phyloP scores from a whole-genome alignment of 2,113 vertebrate species.

The Haemorhous mexicanus region DNA sequence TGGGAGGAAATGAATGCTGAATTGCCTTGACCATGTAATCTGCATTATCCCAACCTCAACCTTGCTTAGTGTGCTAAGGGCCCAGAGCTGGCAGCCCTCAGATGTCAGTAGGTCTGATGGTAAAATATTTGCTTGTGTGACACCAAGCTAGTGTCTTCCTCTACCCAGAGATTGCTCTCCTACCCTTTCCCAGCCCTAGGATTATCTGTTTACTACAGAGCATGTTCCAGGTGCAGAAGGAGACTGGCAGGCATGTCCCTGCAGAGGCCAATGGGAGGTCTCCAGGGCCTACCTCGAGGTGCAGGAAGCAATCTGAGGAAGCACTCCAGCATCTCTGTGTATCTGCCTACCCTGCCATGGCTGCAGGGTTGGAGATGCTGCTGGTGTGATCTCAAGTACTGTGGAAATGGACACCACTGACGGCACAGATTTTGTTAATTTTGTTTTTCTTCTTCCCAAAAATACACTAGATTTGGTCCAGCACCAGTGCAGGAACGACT shows the following conservation, averaged over 20 bases:
- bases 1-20: background rate
- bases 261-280: rapidly evolving
- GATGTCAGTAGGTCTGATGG: background rate
- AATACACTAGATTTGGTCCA: constrained; percentile 37
- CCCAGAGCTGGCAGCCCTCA: background rate
- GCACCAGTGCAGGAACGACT: constrained; percentile 68
- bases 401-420: too few species aligned
- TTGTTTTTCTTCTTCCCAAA: background rate
- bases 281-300: background rate
- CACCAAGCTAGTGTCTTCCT: background rate
- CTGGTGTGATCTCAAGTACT: background rate
- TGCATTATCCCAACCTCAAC: background rate
- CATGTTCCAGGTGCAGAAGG: background rate
- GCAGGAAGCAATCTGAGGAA: background rate
- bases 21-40: background rate
- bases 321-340: background rate
- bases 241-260: background rate
- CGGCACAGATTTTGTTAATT: background rate
- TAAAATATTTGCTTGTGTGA: background rate
- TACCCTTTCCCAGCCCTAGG: background rate
- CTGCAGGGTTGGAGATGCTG: background rate
- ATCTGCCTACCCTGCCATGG: background rate
- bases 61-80: background rate
- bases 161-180: background rate
- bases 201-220: background rate